Conservation (phyloP, 2,888 invertebrate species). For the Lamellibrachia columna region DNA sequence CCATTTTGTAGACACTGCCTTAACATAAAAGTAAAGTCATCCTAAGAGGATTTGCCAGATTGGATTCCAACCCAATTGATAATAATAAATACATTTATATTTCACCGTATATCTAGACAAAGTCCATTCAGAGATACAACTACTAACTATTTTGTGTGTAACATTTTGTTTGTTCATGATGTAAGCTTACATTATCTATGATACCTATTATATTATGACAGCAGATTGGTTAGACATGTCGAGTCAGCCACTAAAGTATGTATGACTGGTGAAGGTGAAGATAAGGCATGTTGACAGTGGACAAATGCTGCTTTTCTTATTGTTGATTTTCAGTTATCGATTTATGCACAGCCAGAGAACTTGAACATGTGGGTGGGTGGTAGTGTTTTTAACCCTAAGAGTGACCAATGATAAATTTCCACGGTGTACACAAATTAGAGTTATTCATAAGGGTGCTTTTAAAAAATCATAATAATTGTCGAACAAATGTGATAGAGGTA, state of each 20-base stretch:
- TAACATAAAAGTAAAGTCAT: neutral
- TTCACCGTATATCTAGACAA: neutral
- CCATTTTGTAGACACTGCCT: neutral
- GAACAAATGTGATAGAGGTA: too few relatives aligned
- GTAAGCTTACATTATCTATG: neutral
- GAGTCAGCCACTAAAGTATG: neutral
- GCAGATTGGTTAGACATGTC: neutral
- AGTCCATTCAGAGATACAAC: neutral
- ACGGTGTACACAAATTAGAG: too few relatives aligned
- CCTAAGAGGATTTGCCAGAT: neutral
- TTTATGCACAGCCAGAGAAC: too few relatives aligned
- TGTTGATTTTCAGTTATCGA: too few relatives aligned
- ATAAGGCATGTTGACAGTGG: neutral
- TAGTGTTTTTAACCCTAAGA: neutral
- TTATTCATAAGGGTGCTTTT: too few relatives aligned
- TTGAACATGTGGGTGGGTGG: neutral
- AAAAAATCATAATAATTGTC: too few relatives aligned
- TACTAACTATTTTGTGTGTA: neutral
- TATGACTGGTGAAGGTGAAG: too few relatives aligned
- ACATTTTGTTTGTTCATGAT: neutral
- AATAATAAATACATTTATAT: neutral
- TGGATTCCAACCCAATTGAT: neutral
- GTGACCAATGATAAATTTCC: too few relatives aligned
- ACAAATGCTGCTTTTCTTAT: neutral
- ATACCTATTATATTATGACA: neutral